phyloP scores from a whole-genome alignment of 2,888 invertebrate genomes.

The Zonitis immaculata region DNA sequence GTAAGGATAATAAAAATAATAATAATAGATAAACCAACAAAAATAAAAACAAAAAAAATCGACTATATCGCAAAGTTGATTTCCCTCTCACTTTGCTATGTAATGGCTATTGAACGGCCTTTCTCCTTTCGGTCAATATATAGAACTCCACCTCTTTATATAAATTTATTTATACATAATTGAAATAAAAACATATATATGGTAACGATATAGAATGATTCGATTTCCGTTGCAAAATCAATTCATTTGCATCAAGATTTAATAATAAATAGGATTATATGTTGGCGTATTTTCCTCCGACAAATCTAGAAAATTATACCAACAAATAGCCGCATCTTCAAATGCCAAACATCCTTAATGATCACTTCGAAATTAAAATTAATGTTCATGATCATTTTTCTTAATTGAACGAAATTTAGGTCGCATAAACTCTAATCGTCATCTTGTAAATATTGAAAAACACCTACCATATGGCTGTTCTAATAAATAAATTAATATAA shows the following conservation, averaged over 20 bases:
- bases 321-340: not conserved
- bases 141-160: not conserved
- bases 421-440: not conserved
- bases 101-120: conserved; percentile 6
- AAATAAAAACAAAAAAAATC: conserved; percentile 19
- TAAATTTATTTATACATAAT: not conserved
- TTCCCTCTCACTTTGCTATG: conserved; percentile 25
- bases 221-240: not conserved
- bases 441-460: not conserved
- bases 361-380: not conserved
- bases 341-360: not conserved
- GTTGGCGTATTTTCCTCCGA: too few species aligned
- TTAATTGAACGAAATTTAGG: not conserved
- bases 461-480: not conserved
- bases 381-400: not conserved
- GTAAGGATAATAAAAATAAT: too few species aligned
- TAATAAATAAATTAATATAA: not conserved
- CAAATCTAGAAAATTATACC: too few species aligned
- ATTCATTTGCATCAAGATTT: too few species aligned
- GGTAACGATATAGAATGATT: not conserved
- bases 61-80: conserved; percentile 20
- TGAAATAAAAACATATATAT: not conserved
- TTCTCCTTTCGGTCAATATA: conserved; percentile 9
- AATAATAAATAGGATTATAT: too few species aligned
- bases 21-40: not conserved